Conservation (phyloP, 2,113 vertebrate species). For the Neomonachus schauinslandi region DNA sequence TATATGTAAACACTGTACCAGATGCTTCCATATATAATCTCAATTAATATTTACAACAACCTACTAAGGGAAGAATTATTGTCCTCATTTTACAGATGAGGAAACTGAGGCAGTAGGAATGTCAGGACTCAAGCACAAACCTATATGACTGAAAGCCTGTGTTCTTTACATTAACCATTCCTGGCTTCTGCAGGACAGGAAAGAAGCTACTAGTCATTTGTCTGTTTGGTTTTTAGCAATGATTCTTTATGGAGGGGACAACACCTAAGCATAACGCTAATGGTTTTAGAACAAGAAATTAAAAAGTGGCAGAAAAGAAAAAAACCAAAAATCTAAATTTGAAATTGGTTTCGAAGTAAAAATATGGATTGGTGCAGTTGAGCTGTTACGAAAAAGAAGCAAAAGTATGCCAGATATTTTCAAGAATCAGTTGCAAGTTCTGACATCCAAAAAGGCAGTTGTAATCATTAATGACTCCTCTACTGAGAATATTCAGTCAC, state of each 20-base stretch:
- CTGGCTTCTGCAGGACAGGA: neutral
- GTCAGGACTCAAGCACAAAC: neutral
- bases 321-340: constrained; percentile 33
- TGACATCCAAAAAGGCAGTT: constrained; percentile 47
- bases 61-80: neutral
- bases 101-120: constrained; percentile 23
- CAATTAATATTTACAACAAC: constrained; percentile 36
- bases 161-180: constrained; percentile 4
- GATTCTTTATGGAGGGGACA: neutral
- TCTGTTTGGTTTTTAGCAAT: constrained; percentile 31
- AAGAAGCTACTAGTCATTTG: constrained; percentile 35
- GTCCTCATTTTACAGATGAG: constrained; percentile 55
- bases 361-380: neutral
- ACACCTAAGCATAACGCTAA: neutral
- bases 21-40: constrained; percentile 31
- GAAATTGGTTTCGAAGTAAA: constrained; percentile 53
- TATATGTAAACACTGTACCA: constrained; percentile 8
- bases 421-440: constrained; percentile 48
- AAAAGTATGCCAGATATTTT: constrained; percentile 43
- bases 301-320: neutral
- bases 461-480: constrained; percentile 10
- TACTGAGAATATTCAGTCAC: neutral
- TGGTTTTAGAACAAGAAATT: constrained; percentile 22
- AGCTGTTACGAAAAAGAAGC: constrained; percentile 4
- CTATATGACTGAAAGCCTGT: constrained; percentile 7